These are phyloP conservation scores for Synchiropus splendidus DNA, from an alignment of 2,113 vertebrate species.

Conservation along the genomic window DNA sequence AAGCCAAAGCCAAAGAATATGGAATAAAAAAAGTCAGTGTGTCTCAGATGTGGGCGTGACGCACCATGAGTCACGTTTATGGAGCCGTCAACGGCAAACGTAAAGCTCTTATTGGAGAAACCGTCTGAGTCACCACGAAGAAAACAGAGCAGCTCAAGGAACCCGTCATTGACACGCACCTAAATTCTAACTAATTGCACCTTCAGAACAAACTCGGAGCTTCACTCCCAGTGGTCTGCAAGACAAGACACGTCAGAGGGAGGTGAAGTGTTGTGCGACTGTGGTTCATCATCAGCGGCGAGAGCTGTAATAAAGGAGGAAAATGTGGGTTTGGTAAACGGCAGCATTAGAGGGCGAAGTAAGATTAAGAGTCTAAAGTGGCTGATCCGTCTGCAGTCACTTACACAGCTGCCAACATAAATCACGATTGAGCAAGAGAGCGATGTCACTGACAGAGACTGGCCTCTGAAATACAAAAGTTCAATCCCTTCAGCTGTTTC, in stretches of 20 bases:
- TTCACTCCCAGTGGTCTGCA: conserved; percentile 26
- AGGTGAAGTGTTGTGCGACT: conserved; percentile 27
- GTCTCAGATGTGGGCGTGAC: too few species aligned
- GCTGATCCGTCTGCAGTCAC: conserved; percentile 17
- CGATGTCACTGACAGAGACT: too few species aligned
- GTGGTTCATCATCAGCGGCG: conserved; percentile 19
- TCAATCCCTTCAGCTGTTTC: too few species aligned
- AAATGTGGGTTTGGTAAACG: conserved; percentile 20
- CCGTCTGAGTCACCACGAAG: conserved; percentile 24
- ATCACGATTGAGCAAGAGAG: too few species aligned
- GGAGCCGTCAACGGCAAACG: too few species aligned
- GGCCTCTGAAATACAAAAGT: too few species aligned
- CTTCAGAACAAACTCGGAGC: conserved; percentile 33
- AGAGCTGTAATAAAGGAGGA: conserved; percentile 22
- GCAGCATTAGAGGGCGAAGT: conserved; percentile 13
- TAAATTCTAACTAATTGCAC: conserved; percentile 54
- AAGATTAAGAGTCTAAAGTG: conserved; percentile 10
- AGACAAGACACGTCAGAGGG: conserved; percentile 42
- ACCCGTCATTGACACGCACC: conserved; percentile 33
- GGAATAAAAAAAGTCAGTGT: too few species aligned
- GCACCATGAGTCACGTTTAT: too few species aligned
- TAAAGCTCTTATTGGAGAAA: conserved; percentile 15
- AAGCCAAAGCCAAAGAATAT: too few species aligned
- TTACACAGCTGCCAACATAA: neutral
- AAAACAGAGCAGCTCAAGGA: conserved; percentile 38